Evolutionary conservation across 2,113 vertebrate species (phyloP).

Genomic region (Beaufortia kweichowensis): DNA sequence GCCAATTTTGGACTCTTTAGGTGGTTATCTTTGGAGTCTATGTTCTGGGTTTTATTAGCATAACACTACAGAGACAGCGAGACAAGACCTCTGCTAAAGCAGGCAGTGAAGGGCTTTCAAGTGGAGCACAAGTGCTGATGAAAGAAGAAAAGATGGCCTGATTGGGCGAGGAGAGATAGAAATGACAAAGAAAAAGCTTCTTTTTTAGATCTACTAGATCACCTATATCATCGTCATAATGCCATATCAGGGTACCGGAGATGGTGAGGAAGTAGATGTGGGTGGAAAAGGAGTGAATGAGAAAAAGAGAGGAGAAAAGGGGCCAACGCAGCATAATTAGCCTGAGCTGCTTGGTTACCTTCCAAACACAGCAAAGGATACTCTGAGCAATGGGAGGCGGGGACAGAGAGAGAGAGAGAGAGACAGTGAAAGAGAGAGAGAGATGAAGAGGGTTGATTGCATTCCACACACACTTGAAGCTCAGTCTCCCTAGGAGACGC

Average conservation of each 20-base stretch:
- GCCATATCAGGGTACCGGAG: background rate
- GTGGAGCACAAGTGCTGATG: conserved; percentile 60
- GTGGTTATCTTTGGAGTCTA: too few relatives aligned
- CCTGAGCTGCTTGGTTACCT: conserved; percentile 77
- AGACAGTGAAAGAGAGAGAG: conserved; percentile 54
- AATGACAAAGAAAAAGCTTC: background rate
- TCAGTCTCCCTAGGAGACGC: conserved; percentile 78
- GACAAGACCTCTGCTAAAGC: conserved; percentile 54
- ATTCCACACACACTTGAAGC: conserved; percentile 74
- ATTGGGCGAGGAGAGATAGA: conserved; percentile 27
- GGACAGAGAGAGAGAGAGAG: conserved; percentile 58
- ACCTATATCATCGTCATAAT: background rate
- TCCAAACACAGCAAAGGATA: conserved; percentile 80
- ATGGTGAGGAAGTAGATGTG: background rate
- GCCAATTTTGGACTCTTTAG: too few relatives aligned
- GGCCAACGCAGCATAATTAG: conserved; percentile 75
- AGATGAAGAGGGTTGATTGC: conserved; percentile 68
- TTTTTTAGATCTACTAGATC: conserved; percentile 21
- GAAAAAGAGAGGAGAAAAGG: conserved; percentile 48
- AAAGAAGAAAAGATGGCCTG: conserved; percentile 37
- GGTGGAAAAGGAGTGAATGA: conserved; percentile 18
- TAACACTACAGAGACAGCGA: conserved; percentile 48
- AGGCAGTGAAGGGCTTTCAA: conserved; percentile 61
- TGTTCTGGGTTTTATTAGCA: conserved; percentile 32
- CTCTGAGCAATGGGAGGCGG: conserved; percentile 62